These are phyloP conservation scores for Mellivora capensis DNA, from an alignment of 2,113 vertebrate species.

Conservation along the genomic window DNA sequence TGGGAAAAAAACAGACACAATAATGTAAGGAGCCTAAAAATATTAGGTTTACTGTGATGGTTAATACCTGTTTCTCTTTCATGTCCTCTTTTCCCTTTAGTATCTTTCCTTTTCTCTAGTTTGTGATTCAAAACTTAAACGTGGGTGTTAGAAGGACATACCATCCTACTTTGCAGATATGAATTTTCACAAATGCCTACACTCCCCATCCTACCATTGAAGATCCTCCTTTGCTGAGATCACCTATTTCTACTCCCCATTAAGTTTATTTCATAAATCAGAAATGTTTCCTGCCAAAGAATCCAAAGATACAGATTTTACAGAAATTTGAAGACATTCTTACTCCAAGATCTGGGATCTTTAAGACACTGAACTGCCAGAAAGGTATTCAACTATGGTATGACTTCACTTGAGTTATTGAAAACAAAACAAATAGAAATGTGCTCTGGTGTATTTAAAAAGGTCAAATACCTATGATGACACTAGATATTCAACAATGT, in stretches of 20 bases:
- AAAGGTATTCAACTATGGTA: constrained; percentile 8
- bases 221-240: neutral
- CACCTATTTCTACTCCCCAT: neutral
- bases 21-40: neutral
- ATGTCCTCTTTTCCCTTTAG: neutral
- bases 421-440: constrained; percentile 61
- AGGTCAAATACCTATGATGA: constrained; percentile 49
- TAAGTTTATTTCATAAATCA: neutral
- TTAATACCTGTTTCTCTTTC: neutral
- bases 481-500: constrained; percentile 30
- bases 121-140: neutral
- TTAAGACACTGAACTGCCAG: neutral
- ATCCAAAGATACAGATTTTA: neutral
- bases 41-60: neutral
- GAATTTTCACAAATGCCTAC: neutral
- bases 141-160: neutral
- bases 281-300: constrained; percentile 13
- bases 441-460: constrained; percentile 38
- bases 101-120: neutral
- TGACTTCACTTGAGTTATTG: constrained; percentile 23
- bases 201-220: neutral
- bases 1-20: neutral
- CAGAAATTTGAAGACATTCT: neutral
- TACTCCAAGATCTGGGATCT: neutral
- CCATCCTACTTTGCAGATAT: neutral